Evolutionary conservation across 2,797 vertebrate species (phyloP).

Genomic region (Dendrocincla tyrannina): DNA sequence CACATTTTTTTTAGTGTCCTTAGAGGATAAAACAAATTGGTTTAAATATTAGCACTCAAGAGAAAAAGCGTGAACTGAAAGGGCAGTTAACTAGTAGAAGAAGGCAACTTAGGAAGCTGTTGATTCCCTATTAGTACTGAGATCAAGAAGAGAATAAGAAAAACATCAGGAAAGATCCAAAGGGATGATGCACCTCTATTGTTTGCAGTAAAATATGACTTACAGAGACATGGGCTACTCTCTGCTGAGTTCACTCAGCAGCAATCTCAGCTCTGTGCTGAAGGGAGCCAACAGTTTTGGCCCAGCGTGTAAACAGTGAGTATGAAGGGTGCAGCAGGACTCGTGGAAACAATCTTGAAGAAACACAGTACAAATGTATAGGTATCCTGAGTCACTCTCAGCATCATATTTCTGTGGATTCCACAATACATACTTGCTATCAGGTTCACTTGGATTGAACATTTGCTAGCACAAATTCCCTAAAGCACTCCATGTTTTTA

Average conservation of each 20-base stretch:
- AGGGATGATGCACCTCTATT: neutral
- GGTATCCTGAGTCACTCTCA: neutral
- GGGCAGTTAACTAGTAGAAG: neutral
- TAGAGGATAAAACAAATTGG: neutral
- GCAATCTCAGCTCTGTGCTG: neutral
- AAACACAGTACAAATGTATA: neutral
- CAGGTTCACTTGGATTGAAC: neutral
- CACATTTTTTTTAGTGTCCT: neutral
- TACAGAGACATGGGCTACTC: neutral
- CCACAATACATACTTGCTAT: neutral
- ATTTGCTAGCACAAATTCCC: neutral
- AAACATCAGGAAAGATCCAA: neutral
- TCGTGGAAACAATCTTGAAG: neutral
- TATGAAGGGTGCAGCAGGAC: neutral
- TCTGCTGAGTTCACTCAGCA: neutral
- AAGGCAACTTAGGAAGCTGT: neutral
- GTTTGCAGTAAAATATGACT: neutral
- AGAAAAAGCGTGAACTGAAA: neutral
- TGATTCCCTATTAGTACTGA: neutral
- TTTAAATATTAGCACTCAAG: neutral
- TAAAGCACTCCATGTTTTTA: neutral
- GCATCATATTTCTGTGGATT: neutral
- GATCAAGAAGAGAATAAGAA: neutral
- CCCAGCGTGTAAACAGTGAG: neutral
- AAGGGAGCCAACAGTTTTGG: neutral